Conservation (phyloP, 2,797 vertebrate genomes). For the Peromyscus attwateri region DNA sequence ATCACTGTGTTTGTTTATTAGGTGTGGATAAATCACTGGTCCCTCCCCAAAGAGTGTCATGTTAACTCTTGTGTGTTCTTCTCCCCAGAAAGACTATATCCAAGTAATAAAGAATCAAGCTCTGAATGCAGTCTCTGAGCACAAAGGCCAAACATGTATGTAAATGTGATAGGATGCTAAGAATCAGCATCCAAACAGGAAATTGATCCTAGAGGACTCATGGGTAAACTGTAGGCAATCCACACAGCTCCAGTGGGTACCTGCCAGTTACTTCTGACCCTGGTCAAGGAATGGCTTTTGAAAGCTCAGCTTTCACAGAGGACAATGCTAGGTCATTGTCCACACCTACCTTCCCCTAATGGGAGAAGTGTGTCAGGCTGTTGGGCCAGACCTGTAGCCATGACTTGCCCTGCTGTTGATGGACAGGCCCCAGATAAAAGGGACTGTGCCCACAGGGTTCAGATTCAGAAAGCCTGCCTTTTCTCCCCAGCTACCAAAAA, state of each 20-base stretch:
- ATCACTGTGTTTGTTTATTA: not conserved
- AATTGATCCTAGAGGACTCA: constrained; percentile 75
- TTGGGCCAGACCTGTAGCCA: not conserved
- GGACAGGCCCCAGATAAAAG: not conserved
- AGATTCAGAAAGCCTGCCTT: constrained; percentile 17
- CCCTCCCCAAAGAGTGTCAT: constrained; percentile 37
- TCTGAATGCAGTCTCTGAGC: constrained; percentile 23
- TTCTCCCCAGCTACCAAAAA: constrained; percentile 51
- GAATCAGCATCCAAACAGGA: constrained; percentile 70
- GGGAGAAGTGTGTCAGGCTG: not conserved
- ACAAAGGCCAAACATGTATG: constrained; percentile 68
- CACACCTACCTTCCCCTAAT: not conserved
- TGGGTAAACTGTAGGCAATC: constrained; percentile 67
- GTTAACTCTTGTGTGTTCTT: not conserved
- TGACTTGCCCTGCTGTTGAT: not conserved
- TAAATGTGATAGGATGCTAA: constrained; percentile 67
- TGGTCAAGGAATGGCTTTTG: constrained; percentile 34
- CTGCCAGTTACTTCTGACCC: constrained; percentile 71
- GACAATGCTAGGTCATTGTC: not conserved
- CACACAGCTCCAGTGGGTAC: constrained; percentile 18
- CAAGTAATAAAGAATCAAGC: constrained; percentile 47
- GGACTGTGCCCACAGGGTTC: not conserved
- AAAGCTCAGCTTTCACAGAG: constrained; percentile 34
- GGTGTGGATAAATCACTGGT: constrained; percentile 2
- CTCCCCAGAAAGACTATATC: constrained; percentile 44